phyloP scores from a whole-genome alignment of 2,113 vertebrate genomes.

The Chaetodon trifascialis region DNA sequence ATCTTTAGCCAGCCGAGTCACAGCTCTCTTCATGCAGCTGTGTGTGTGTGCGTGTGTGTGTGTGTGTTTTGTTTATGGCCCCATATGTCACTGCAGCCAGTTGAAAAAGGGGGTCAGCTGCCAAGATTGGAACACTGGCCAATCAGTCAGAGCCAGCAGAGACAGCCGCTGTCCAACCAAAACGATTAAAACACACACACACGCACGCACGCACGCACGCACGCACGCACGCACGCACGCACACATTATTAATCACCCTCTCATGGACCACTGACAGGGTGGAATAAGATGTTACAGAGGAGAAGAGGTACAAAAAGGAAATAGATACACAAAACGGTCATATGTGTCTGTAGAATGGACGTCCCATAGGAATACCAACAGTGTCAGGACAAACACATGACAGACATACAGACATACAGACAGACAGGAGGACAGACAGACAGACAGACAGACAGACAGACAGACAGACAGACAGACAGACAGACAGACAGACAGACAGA shows the following conservation, averaged over 20 bases:
- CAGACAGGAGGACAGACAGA: background rate
- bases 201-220: conserved; percentile 3
- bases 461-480: too few species aligned
- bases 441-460: too few species aligned
- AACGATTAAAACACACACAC: conserved; percentile 12
- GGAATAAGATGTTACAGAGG: conserved; percentile 10
- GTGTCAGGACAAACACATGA: background rate
- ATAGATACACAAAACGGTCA: background rate
- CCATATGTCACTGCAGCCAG: conserved; percentile 18
- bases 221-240: background rate
- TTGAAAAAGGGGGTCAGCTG: conserved; percentile 35
- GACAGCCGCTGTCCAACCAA: conserved; percentile 18
- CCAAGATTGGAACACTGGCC: conserved; percentile 29
- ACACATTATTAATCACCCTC: conserved; percentile 15
- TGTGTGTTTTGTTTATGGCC: conserved; percentile 20
- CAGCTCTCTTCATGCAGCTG: background rate
- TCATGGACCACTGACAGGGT: conserved; percentile 2
- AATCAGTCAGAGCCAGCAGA: conserved; percentile 29
- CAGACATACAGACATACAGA: too few species aligned
- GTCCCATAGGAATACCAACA: background rate
- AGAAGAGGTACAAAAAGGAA: background rate
- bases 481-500: too few species aligned
- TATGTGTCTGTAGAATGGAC: background rate
- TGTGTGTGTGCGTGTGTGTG: conserved; percentile 14
- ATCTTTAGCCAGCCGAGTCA: background rate